Percentiles rank a stretch among this genome's conserved stretches.
phyloP scores from a whole-genome alignment of 2,888 invertebrate genomes.

The Hololepta plana region DNA sequence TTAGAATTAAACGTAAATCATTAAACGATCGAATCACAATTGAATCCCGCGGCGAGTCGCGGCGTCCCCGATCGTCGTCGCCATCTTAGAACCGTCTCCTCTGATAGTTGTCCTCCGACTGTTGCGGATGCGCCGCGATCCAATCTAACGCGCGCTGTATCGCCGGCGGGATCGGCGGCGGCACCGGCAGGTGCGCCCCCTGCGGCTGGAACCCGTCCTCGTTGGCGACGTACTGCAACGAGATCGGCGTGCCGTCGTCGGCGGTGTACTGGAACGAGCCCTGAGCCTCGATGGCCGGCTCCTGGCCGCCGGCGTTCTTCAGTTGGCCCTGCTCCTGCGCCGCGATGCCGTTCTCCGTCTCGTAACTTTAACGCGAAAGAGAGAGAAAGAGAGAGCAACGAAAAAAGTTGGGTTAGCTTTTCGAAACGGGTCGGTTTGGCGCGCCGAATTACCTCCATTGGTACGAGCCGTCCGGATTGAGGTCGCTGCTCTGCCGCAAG shows the following conservation, averaged over 20 bases:
- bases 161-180: slow-evolving; percentile 44
- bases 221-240: slow-evolving; percentile 42
- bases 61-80: too few relatives aligned
- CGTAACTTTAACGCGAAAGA: too few relatives aligned
- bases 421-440: too few relatives aligned
- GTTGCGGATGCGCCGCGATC: slow-evolving; percentile 37
- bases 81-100: too few relatives aligned
- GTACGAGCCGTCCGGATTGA: slow-evolving; percentile 34
- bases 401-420: too few relatives aligned
- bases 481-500: slow-evolving; percentile 25
- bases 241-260: slow-evolving; percentile 42
- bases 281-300: slow-evolving; percentile 28
- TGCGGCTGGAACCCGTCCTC: slow-evolving; percentile 50
- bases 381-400: too few relatives aligned
- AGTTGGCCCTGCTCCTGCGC: slow-evolving; percentile 38
- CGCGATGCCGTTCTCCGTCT: slow-evolving; percentile 44
- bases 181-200: slow-evolving; percentile 25
- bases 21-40: too few relatives aligned
- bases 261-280: slow-evolving; percentile 37
- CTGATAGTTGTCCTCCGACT: too few relatives aligned
- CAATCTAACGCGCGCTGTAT: slow-evolving; percentile 51
- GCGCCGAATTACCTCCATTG: slow-evolving; percentile 26
- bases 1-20: too few relatives aligned
- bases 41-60: too few relatives aligned
- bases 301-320: slow-evolving; percentile 30